Evolutionary conservation across 2,113 vertebrate species (phyloP).

Genomic region (Sialia sialis): DNA sequence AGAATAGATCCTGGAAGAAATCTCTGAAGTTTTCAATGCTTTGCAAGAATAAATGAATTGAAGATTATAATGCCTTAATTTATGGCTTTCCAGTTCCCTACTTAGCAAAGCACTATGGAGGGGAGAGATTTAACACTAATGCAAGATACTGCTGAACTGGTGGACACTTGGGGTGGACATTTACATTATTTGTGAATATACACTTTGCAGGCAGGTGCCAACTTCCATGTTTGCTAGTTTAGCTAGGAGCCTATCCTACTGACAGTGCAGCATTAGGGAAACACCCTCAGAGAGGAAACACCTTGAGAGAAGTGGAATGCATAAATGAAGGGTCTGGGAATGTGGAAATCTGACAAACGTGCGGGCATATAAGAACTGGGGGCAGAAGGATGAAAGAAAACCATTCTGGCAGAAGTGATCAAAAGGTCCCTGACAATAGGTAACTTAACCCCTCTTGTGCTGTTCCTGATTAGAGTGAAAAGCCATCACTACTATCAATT

Average conservation of each 20-base stretch:
- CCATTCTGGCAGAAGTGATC: neutral
- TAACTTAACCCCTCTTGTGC: neutral
- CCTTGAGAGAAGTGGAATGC: neutral
- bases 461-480: neutral
- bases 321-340: neutral
- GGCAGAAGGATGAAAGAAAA: neutral
- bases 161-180: neutral
- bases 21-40: neutral
- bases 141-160: neutral
- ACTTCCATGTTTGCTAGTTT: neutral
- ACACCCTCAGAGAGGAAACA: neutral
- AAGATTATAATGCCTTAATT: neutral
- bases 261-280: neutral
- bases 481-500: neutral
- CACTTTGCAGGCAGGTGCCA: neutral
- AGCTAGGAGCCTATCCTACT: neutral
- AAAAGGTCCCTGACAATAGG: neutral
- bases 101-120: neutral
- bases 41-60: neutral
- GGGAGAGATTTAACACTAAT: neutral
- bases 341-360: neutral
- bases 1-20: neutral
- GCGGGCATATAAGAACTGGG: neutral
- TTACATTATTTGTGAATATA: neutral
- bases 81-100: neutral